Evolutionary conservation across 2,797 vertebrate genomes (phyloP).

Genomic region (Tangara arthus): DNA sequence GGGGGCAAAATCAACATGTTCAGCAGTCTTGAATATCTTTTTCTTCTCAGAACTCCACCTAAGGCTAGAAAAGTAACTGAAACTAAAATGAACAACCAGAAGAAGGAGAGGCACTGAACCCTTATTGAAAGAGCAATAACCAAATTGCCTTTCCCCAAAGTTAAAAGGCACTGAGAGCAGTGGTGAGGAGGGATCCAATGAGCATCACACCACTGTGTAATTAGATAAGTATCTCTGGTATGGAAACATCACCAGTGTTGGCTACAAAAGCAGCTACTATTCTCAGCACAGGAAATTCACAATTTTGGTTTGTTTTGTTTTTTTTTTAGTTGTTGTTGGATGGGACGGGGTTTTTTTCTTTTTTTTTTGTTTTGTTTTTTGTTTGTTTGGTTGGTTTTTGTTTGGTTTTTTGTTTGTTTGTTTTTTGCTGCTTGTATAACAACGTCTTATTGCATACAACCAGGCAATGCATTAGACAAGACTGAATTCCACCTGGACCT

Average conservation of each 20-base stretch:
- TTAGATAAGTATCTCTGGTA: background rate
- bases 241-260: background rate
- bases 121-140: background rate
- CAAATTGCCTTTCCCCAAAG: background rate
- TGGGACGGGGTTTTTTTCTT: no score
- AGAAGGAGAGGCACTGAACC: background rate
- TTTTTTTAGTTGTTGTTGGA: background rate
- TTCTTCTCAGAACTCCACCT: background rate
- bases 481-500: background rate
- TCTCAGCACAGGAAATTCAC: background rate
- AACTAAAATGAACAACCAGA: background rate
- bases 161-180: background rate
- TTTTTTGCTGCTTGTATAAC: background rate
- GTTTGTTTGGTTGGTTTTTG: no score
- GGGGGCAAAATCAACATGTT: background rate
- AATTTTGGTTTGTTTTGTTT: fast-evolving
- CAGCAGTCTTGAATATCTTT: background rate
- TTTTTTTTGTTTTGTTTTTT: background rate
- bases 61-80: background rate
- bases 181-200: background rate
- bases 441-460: background rate
- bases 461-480: background rate
- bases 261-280: background rate
- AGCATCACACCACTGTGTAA: background rate
- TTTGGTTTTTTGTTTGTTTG: background rate